Evolutionary conservation across 2,888 invertebrate genomes (phyloP).

Genomic region (Diaphora mendica): DNA sequence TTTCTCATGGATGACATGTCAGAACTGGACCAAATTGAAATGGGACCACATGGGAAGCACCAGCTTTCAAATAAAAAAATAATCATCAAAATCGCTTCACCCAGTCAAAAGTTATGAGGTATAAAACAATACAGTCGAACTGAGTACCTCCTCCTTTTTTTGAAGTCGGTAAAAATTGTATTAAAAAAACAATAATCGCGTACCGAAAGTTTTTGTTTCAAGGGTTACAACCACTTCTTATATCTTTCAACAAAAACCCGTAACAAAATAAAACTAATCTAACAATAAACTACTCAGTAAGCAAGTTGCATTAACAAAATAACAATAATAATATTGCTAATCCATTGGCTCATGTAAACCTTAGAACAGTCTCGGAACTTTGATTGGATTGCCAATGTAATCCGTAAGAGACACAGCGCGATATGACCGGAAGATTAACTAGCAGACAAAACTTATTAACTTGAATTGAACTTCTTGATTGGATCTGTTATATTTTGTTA

Average conservation of each 20-base stretch:
- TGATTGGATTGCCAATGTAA: conserved; percentile 71
- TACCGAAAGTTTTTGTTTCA: background rate
- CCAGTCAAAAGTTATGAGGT: too few relatives aligned
- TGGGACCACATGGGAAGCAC: too few relatives aligned
- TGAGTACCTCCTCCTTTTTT: too few relatives aligned
- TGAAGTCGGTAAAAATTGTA: too few relatives aligned
- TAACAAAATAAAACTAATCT: conserved; percentile 6
- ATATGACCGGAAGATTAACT: conserved; percentile 56
- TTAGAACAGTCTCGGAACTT: conserved; percentile 62
- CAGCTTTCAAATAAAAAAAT: too few relatives aligned
- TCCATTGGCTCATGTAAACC: conserved; percentile 58
- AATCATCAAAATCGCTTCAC: too few relatives aligned
- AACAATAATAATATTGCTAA: conserved; percentile 59
- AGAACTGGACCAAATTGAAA: too few relatives aligned
- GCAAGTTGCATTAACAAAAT: conserved; percentile 12
- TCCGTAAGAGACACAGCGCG: conserved; percentile 43
- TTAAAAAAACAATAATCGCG: background rate
- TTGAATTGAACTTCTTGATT: conserved; percentile 60
- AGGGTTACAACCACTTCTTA: background rate
- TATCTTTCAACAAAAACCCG: background rate
- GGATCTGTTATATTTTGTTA: conserved; percentile 50
- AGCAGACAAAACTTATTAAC: conserved; percentile 60
- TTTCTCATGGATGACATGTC: too few relatives aligned
- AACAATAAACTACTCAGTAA: conserved; percentile 22
- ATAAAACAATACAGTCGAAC: too few relatives aligned